Conservation (phyloP, 2,888 invertebrate species). For the Lingula anatina region DNA sequence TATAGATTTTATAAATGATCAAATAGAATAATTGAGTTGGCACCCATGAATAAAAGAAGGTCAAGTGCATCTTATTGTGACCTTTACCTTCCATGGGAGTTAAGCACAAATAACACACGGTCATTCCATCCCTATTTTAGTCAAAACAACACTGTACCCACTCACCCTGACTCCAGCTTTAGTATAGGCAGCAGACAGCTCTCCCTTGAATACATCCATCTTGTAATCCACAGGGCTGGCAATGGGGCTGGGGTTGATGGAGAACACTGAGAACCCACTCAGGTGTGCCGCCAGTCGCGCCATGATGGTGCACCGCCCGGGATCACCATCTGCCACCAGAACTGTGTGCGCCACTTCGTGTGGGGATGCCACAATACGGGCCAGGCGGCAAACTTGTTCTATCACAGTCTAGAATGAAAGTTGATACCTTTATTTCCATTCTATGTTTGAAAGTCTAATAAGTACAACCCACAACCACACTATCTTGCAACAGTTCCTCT, state of each 20-base stretch:
- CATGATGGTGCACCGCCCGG: conserved; percentile 36
- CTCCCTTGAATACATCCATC: conserved; percentile 45
- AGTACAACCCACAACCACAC: background rate
- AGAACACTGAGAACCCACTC: conserved; percentile 41
- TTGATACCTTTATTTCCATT: background rate
- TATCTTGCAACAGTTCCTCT: background rate
- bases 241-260: conserved; percentile 35
- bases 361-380: conserved; percentile 44
- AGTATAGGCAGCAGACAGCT: conserved; percentile 46
- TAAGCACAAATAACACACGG: too few species aligned
- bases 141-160: too few species aligned
- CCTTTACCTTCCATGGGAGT: too few species aligned
- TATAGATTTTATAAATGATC: background rate
- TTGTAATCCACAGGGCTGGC: conserved; percentile 20
- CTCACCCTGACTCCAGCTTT: conserved; percentile 47
- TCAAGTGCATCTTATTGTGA: too few species aligned
- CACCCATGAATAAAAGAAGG: too few species aligned
- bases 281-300: conserved; percentile 45
- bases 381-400: conserved; percentile 44
- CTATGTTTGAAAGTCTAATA: background rate
- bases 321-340: conserved; percentile 46
- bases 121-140: too few species aligned
- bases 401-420: conserved; percentile 29
- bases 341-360: conserved; percentile 46
- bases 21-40: too few species aligned